Evolutionary conservation across 2,113 vertebrate genomes (phyloP).

Genomic region (Platysteira castanea): DNA sequence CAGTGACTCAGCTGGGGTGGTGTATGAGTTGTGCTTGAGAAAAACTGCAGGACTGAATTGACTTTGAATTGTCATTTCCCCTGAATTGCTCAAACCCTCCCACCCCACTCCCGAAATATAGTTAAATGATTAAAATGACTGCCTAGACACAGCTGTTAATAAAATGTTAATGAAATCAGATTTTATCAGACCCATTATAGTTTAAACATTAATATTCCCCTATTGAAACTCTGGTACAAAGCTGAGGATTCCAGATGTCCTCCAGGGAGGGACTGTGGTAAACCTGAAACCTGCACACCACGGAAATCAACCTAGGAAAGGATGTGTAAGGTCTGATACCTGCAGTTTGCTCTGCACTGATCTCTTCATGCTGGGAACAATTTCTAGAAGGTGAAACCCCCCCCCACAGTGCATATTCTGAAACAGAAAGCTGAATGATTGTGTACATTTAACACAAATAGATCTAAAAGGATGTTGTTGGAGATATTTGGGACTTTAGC

Average conservation of each 20-base stretch:
- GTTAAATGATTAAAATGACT: slow-evolving; percentile 15
- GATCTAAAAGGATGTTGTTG: neutral
- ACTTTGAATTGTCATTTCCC: slow-evolving; percentile 33
- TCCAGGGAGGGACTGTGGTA: neutral
- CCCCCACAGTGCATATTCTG: rapidly evolving
- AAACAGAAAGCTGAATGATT: neutral
- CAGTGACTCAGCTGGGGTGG: neutral
- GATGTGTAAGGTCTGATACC: neutral
- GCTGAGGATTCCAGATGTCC: neutral
- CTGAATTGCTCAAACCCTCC: neutral
- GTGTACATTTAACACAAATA: neutral
- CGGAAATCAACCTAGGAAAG: neutral
- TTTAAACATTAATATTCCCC: slow-evolving; percentile 38
- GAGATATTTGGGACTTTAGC: neutral
- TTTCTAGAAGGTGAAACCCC: neutral
- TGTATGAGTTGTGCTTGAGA: neutral
- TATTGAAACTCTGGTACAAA: neutral
- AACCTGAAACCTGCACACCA: neutral
- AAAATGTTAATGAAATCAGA: slow-evolving; percentile 41
- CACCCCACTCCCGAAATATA: neutral
- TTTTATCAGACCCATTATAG: neutral
- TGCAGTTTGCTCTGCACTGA: neutral
- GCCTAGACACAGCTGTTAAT: slow-evolving; percentile 11
- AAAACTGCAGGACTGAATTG: neutral
- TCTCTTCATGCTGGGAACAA: neutral